Evolutionary conservation across 30 jellyfish, hydroid and myxozoan genomes (phyloP), one percentile per base, ranked within the genome.

Genomic region (Hydractinia symbiolongicarpus): DNA sequence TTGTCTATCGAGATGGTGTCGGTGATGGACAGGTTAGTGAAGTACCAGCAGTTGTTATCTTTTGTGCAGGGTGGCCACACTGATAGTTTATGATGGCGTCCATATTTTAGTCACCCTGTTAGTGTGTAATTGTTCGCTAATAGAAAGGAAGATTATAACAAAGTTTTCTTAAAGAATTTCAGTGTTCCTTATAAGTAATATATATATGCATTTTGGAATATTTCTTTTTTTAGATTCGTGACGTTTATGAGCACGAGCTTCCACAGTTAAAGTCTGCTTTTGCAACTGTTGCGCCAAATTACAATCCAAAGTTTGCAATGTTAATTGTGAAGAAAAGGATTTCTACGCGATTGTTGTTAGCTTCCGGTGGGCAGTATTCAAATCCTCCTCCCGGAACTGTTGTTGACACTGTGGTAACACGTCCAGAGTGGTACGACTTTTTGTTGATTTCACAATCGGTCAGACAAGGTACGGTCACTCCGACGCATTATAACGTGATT

Each of bases 391-490:
- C 99, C 60, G 99, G 99, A 44, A 88, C 99, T 19, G 73, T 95
- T 15, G 94, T 89, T 79, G 99, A 95, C 76, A 61, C 61, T n/a
- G 95, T 50, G 11, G 95, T 95, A 11, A 95, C 99, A 7, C 77
- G 86, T 15, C 86, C 87, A 9, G 89, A 86, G 40, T 85, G 90
- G 95, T 93, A 83, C 68, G 97, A 95, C 74, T 95, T 88, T 94
- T 95, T 84, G 87, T 82, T 95, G 89, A 91, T 89, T 15, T 88
- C 97, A 10, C 99, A 95, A 62, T 82, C 96, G 4, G 99, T 95
- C 49, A 83, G 96, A 16, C 99, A 95, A 69, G 99, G 99, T 7
- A 95, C 99, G n/a, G 99, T 95, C 15, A 81, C 96, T 58, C 99
- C 99, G 8, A 89, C 98, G 4, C 96, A 95, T 71, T 95, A 81